Evolutionary conservation across 1,140 invertebrate species (phyloP), one percentile per base, ranked within the genome.

Genomic region (Manduca sexta): DNA sequence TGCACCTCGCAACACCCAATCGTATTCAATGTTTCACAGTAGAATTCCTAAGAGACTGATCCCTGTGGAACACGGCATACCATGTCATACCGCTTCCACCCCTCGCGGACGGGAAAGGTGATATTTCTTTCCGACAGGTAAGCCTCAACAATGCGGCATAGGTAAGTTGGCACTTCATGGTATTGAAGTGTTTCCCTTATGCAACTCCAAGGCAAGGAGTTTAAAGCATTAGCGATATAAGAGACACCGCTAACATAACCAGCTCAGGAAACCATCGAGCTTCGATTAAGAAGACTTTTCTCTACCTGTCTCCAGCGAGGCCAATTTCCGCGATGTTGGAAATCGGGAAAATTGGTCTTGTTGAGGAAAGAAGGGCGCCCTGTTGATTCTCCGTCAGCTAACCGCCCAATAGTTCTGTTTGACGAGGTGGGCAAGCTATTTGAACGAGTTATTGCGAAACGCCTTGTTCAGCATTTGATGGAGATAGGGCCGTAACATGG

Each of bases 201-300:
- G 40, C 40, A 29, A n/a, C 18, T 21, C 39, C 39, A 41, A 17
- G 39, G 39, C 15, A 41, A 21, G 5, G 16, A 16, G 17, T 41
- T 41, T 3, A 44, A 44, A 11, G 41, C 41, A 10, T 44, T 44
- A 11, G 41, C 30, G 1, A 44, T 44, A 11, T 44, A 21, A 30
- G n/a, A 2, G 41, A 44, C 5, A 44, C 26, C n/a, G 26, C 30
- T 10, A 44, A 15, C 7, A 31, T 0, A 30, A 44, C 41, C n/a
- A n/a, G n/a, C n/a, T n/a, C n/a, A n/a, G n/a, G n/a, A n/a, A n/a
- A n/a, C n/a, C n/a, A n/a, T n/a, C n/a, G n/a, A n/a, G n/a, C n/a
- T n/a, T n/a, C n/a, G n/a, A n/a, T n/a, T n/a, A n/a, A n/a, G n/a
- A n/a, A n/a, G n/a, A n/a, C n/a, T n/a, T n/a, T n/a, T n/a, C n/a